Evolutionary conservation across 2,113 vertebrate species (phyloP), one percentile per base, ranked within the genome.

Genomic region (Pteropus alecto): DNA sequence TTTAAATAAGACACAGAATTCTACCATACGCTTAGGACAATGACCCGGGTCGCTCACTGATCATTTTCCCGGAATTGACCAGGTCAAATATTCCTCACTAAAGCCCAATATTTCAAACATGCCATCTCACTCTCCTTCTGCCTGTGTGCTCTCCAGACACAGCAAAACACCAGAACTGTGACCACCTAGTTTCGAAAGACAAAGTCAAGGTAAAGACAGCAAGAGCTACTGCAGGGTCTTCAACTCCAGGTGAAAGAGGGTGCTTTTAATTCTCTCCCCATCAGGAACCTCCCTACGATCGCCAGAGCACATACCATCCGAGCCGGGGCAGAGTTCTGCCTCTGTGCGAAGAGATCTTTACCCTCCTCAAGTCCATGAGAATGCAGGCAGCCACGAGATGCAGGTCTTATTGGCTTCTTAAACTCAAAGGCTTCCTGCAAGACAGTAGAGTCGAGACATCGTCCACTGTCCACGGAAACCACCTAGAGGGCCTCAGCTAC

Each of bases 351-450:
- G 56, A 95, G 86, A 30, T 99, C 98, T 97, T 98, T 99, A 33
- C 98, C 70, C 5, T 98, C 98, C 7, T 97, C 98, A 11, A 91
- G 84, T 94, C 94, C 97, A 63, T 98, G 98, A 61, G 97, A 87
- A 2, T 98, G 98, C 6, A 94, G 60, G 4, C 98, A 98, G 63
- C 98, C 96, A 33, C 99, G 99, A 11, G 99, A 99, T 10, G 94
- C 99, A 11, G 99, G 99, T 77, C 98, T 98, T 60, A 97, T 93
- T 48, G 99, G 99, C 95, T 99, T 99, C 98, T 99, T 99, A 97
- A 99, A 99, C 93, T 99, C 99, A 98, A 99, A 99, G 0, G 98
- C 96, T 95, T 99, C 99, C 99, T 99, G 95, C 1, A 97, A 95
- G 38, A 87, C 18, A 97, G 85, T 1, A 92, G 2, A 86, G 79